Evolutionary conservation across 2,888 invertebrate species (phyloP).

Genomic region (Epsilonema sp.): DNA sequence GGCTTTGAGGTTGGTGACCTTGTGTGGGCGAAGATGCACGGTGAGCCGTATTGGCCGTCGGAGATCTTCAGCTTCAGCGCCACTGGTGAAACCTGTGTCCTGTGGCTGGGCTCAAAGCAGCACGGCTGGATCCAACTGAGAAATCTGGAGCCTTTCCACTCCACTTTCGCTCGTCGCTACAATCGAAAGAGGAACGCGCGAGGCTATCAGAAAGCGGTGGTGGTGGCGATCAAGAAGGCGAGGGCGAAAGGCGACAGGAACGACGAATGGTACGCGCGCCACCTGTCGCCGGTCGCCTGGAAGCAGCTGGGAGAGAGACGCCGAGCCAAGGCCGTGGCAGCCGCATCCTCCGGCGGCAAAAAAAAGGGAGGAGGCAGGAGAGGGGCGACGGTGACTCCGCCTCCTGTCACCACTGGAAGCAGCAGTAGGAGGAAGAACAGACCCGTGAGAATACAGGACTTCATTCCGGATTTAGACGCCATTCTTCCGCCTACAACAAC

Average conservation of each 20-base stretch:
- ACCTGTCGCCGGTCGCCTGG: background rate
- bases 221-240: background rate
- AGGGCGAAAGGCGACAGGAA: background rate
- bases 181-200: background rate
- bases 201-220: conserved; percentile 2
- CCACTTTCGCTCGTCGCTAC: background rate
- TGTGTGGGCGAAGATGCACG: conserved; percentile 4
- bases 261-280: background rate
- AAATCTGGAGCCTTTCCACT: background rate
- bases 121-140: background rate
- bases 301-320: background rate
- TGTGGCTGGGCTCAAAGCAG: conserved; percentile 1
- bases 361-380: too few relatives aligned
- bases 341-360: too few relatives aligned
- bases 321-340: too few relatives aligned
- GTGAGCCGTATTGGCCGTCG: conserved; percentile 3
- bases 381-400: too few relatives aligned
- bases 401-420: too few relatives aligned
- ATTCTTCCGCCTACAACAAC: too few relatives aligned
- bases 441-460: too few relatives aligned
- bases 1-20: background rate
- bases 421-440: too few relatives aligned
- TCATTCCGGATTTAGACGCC: too few relatives aligned
- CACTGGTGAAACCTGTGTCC: background rate
- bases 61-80: background rate